Evolutionary conservation across 2,888 invertebrate species (phyloP).

Genomic region (Fabriciana adippe): DNA sequence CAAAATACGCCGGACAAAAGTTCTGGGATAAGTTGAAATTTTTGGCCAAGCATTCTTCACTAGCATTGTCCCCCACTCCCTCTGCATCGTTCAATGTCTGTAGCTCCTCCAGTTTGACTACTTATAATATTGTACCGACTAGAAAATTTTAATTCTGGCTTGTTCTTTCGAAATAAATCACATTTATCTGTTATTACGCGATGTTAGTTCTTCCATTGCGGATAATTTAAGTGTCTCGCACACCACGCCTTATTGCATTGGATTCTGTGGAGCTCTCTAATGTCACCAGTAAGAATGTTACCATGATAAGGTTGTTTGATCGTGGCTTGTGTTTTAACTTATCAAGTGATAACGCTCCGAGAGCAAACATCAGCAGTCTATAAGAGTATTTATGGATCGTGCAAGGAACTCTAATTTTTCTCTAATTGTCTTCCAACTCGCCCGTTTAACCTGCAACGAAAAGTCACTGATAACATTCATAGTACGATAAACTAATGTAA

Average conservation of each 20-base stretch:
- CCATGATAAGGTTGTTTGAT: conserved; percentile 78
- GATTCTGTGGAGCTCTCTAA: conserved; percentile 65
- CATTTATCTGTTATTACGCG: conserved; percentile 44
- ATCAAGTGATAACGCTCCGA: conserved; percentile 77
- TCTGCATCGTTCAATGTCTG: conserved; percentile 64
- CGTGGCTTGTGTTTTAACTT: conserved; percentile 79
- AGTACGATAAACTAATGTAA: conserved; percentile 16
- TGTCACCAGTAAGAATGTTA: conserved; percentile 67
- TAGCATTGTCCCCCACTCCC: conserved; percentile 65
- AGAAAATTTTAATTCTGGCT: conserved; percentile 51
- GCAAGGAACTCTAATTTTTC: conserved; percentile 69
- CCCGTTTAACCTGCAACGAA: conserved; percentile 66
- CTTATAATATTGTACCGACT: conserved; percentile 48
- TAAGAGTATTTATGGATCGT: conserved; percentile 75
- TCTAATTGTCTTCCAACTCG: conserved; percentile 59
- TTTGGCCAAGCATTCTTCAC: conserved; percentile 66
- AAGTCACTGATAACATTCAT: conserved; percentile 47
- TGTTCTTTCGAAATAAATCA: conserved; percentile 44
- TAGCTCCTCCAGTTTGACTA: conserved; percentile 78
- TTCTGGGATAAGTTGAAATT: conserved; percentile 55
- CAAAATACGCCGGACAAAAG: conserved; percentile 87
- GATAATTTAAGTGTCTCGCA: conserved; percentile 56
- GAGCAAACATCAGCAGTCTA: conserved; percentile 76
- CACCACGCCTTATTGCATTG: conserved; percentile 52
- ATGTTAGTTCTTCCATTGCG: conserved; percentile 51